These are phyloP conservation scores for Australoheros facetus DNA, from an alignment of 2,797 vertebrate genomes.

Conservation along the genomic window DNA sequence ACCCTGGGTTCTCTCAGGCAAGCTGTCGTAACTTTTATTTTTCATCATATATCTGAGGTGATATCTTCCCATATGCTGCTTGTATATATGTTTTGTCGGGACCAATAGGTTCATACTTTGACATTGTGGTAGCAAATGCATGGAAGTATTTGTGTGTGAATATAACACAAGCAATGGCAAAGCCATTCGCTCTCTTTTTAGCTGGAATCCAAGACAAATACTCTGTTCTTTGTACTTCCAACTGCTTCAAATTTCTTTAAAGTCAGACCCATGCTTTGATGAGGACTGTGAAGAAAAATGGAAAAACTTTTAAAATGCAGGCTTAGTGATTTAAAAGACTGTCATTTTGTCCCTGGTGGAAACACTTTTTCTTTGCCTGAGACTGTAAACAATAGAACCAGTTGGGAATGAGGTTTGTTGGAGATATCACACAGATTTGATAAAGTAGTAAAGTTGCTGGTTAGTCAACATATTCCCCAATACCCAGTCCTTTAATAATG, in stretches of 20 bases:
- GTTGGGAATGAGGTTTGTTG: background rate
- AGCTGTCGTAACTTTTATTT: conserved; percentile 54
- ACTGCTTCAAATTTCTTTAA: conserved; percentile 41
- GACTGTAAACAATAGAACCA: conserved; percentile 8
- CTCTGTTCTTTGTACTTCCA: conserved; percentile 4
- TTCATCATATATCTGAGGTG: conserved; percentile 58
- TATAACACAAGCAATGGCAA: conserved; percentile 57
- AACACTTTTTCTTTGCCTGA: conserved; percentile 8
- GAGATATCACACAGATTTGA: conserved; percentile 3
- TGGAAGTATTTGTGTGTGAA: conserved; percentile 33
- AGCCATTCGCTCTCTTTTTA: conserved; percentile 37
- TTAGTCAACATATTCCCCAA: background rate
- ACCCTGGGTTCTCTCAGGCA: conserved; percentile 34
- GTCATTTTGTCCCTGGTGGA: background rate
- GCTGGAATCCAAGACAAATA: conserved; percentile 15
- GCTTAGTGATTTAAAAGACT: background rate
- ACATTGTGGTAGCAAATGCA: conserved; percentile 14
- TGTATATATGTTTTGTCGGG: conserved; percentile 58
- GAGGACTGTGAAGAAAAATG: background rate
- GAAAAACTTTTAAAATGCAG: background rate
- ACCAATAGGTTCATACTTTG: conserved; percentile 55
- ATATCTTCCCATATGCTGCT: conserved; percentile 20
- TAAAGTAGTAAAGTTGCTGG: background rate
- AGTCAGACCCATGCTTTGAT: background rate
- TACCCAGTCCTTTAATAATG: conserved; percentile 10